These are phyloP conservation scores for Macrocentrus cingulum DNA, from an alignment of 1,140 invertebrate species.

Conservation along the genomic window DNA sequence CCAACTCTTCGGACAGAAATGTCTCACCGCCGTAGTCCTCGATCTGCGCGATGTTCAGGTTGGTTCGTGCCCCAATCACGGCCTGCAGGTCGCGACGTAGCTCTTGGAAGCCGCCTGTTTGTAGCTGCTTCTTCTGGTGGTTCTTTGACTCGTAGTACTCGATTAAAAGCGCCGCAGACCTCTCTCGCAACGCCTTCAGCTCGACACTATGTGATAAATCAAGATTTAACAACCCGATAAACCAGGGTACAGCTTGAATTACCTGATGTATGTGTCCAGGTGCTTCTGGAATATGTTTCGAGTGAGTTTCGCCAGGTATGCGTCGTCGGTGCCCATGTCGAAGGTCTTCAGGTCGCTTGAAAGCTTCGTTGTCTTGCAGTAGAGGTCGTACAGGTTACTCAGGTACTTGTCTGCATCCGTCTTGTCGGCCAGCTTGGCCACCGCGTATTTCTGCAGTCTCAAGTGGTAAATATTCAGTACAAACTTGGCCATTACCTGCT, in stretches of 20 bases:
- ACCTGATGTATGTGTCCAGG: conserved; percentile 76
- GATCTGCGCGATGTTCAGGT: conserved; percentile 90
- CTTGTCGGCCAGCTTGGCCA: conserved; percentile 76
- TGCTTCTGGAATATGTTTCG: conserved; percentile 83
- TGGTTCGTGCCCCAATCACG: conserved; percentile 85
- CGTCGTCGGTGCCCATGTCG: conserved; percentile 79
- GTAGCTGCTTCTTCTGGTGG: conserved; percentile 90
- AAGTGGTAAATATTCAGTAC: conserved; percentile 94
- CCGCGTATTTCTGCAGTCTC: conserved; percentile 85
- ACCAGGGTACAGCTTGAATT: no score
- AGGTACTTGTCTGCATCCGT: conserved; percentile 86
- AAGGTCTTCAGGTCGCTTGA: conserved; percentile 72
- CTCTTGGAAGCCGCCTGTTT: conserved; percentile 84
- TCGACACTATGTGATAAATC: conserved; percentile 66
- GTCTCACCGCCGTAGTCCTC: conserved; percentile 97
- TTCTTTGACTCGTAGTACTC: conserved; percentile 92
- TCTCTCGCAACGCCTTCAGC: conserved; percentile 74
- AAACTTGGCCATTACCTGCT: conserved; percentile 98
- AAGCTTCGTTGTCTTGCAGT: conserved; percentile 77
- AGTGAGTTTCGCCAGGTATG: conserved; percentile 78
- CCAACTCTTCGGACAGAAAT: conserved; percentile 95
- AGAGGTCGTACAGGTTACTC: conserved; percentile 84
- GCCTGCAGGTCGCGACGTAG: conserved; percentile 91
- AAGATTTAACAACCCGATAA: no score
- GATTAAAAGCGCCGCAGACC: conserved; percentile 73